These are phyloP conservation scores for Stigmatopora argus DNA, from an alignment of 2,113 vertebrate species.

Conservation along the genomic window DNA sequence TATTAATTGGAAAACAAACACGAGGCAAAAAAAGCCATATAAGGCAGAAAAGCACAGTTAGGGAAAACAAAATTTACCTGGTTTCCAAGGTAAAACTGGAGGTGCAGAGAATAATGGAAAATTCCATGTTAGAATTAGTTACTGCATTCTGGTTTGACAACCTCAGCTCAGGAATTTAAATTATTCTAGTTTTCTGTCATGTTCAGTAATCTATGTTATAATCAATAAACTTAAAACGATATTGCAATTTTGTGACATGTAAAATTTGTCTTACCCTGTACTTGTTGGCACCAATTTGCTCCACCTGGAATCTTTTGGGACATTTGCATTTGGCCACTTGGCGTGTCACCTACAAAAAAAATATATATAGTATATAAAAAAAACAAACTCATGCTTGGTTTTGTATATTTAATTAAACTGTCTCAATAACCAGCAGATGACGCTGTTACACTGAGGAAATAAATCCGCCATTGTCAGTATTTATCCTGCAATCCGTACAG, in stretches of 20 bases:
- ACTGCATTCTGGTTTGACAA: not conserved
- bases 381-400: not conserved
- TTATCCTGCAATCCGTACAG: not conserved
- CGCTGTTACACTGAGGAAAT: not conserved
- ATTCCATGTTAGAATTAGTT: constrained; percentile 42
- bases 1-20: constrained; percentile 51
- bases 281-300: constrained; percentile 98
- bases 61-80: constrained; percentile 77
- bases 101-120: constrained; percentile 76
- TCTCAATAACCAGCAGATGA: not conserved
- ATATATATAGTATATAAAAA: not conserved
- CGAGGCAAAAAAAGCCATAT: constrained; percentile 31
- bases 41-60: constrained; percentile 32
- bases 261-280: constrained; percentile 81
- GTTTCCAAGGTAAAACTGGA: constrained; percentile 99
- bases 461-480: not conserved
- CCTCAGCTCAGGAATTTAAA: constrained; percentile 14
- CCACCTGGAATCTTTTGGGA: constrained; percentile 97
- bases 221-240: too few species aligned
- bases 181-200: not conserved
- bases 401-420: not conserved
- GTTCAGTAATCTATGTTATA: not conserved
- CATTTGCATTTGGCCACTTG: constrained; percentile 99
- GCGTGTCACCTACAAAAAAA: constrained; percentile 82
- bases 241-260: not conserved